Evolutionary conservation across 2,797 vertebrate species (phyloP), one percentile per base, ranked within the genome.

Genomic region (Gymnothorax reevesii): DNA sequence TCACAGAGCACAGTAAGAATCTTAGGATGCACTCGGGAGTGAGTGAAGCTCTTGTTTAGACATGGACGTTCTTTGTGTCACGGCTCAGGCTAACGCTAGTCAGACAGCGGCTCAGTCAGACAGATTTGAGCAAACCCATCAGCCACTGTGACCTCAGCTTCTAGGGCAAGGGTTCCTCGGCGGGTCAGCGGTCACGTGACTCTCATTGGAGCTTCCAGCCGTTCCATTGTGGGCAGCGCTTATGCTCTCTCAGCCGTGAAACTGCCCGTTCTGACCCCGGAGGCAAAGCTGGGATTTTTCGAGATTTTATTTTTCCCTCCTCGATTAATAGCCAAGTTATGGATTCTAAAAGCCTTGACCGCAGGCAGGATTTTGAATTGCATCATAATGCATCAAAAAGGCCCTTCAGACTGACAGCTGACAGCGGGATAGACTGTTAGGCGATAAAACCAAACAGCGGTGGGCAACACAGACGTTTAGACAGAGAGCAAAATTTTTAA

Each of bases 181-280:
- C 88, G 91, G 94, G 95, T 94, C 94, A 92, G 83, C 42, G 84
- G 85, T 88, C 93, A 93, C 93, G 94, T 95, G 95, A 96, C 94
- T 95, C 91, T 92, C 92, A 89, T 27, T 42, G 33, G 73, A 93
- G 93, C 87, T 91, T 86, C 89, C 92, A 93, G 91, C 93, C 91
- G 49, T 54, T 92, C 93, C 91, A 94, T 88, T 88, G 90, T 86
- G 93, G 92, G 94, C 92, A 92, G 92, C 94, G 92, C 49, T 80
- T 94, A 92, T 93, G 94, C 93, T 95, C 93, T 95, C 94, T 89
- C 92, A 92, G 93, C 94, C 95, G 94, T 95, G 93, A 95, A 96
- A 94, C 95, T 92, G 93, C 92, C 91, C 88, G 90, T 87, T 79
- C 91, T 93, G 94, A 95, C 95, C 94, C 88, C 91, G 86, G 88